A percentile compares a stretch with the other conserved stretches of the same genome.
Conservation (phyloP, 2,888 invertebrate genomes). For the Oxytorus armatus region DNA sequence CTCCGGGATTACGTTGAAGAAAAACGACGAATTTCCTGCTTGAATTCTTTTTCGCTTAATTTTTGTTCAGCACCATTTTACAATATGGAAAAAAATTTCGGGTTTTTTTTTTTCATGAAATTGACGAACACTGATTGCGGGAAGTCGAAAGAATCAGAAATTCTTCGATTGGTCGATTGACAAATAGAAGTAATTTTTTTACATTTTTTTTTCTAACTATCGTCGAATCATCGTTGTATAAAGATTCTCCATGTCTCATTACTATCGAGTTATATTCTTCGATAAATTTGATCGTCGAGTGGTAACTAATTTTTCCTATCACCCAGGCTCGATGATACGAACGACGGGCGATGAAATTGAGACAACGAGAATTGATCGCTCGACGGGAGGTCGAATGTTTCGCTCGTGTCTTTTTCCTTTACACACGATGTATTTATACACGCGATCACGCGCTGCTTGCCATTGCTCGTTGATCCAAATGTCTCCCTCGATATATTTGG, state of each 20-base stretch:
- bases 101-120: no score
- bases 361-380: slow-evolving; percentile 49
- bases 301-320: slow-evolving; percentile 41
- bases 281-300: slow-evolving; percentile 14
- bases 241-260: no score
- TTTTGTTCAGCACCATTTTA: background rate
- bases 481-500: slow-evolving; percentile 41
- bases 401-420: slow-evolving; percentile 52
- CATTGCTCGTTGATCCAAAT: slow-evolving; percentile 61
- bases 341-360: slow-evolving; percentile 60
- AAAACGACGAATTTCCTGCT: slow-evolving; percentile 8
- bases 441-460: background rate
- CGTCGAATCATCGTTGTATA: no score
- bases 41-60: background rate
- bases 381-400: slow-evolving; percentile 49
- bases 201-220: no score
- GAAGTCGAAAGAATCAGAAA: no score
- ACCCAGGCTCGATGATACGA: slow-evolving; percentile 18
- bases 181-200: no score
- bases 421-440: slow-evolving; percentile 38
- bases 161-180: no score
- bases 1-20: slow-evolving; percentile 13
- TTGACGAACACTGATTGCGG: no score
- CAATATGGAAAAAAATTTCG: background rate
- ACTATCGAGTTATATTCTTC: background rate